These are phyloP conservation scores for Cotesia glomerata DNA, from an alignment of 1,140 invertebrate genomes.

Conservation along the genomic window DNA sequence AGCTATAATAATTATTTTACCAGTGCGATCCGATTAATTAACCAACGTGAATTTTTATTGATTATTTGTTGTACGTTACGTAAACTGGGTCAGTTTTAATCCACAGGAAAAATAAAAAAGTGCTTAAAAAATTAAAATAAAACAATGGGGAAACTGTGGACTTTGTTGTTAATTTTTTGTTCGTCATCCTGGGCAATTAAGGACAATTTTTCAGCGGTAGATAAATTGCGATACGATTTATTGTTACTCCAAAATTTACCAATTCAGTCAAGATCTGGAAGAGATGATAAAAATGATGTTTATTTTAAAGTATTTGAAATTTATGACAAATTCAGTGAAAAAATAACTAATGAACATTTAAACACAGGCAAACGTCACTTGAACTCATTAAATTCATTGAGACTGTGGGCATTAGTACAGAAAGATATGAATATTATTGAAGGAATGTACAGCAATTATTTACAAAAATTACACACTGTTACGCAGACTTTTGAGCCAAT, in stretches of 20 bases:
- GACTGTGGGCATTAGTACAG: constrained; percentile 65
- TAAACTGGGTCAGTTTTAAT: background rate
- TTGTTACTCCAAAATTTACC: constrained; percentile 36
- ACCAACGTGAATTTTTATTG: background rate
- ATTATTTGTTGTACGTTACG: background rate
- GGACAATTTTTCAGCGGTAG: constrained; percentile 26
- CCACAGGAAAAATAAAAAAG: background rate
- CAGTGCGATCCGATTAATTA: background rate
- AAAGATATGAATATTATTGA: constrained; percentile 65
- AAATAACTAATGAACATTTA: constrained; percentile 51
- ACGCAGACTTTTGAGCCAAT: constrained; percentile 44
- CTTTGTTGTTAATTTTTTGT: constrained; percentile 23
- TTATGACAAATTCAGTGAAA: constrained; percentile 65
- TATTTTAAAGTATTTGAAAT: constrained; percentile 60
- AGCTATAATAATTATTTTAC: background rate
- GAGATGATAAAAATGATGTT: background rate
- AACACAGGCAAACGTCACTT: constrained; percentile 50
- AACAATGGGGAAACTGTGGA: constrained; percentile 19
- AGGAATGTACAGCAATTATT: constrained; percentile 67
- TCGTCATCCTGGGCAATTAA: constrained; percentile 15
- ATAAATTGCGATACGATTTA: constrained; percentile 28
- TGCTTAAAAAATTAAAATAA: background rate
- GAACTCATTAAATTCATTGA: constrained; percentile 59
- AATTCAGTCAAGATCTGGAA: constrained; percentile 22
- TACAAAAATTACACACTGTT: constrained; percentile 61